Evolutionary conservation across 2,888 invertebrate genomes (phyloP).

Genomic region (Apamea crenata): DNA sequence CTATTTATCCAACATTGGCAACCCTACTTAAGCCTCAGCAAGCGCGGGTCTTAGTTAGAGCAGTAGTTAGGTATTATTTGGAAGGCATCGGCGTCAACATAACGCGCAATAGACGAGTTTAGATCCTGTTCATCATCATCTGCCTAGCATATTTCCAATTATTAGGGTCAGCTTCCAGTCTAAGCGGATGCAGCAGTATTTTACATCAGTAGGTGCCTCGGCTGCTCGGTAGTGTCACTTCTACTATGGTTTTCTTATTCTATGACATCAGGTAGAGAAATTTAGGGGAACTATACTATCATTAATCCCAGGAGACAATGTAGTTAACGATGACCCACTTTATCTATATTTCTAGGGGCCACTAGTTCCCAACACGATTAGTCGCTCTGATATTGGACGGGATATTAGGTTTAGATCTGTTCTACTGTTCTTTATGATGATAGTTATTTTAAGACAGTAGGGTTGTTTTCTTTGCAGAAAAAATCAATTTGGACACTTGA

Average conservation of each 20-base stretch:
- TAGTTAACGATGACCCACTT: conserved; percentile 85
- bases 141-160: too few relatives aligned
- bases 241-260: conserved; percentile 22
- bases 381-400: conserved; percentile 69
- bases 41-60: neutral
- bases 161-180: neutral
- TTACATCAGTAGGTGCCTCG: neutral
- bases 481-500: neutral
- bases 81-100: too few relatives aligned
- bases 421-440: conserved; percentile 28
- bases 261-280: conserved; percentile 71
- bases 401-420: conserved; percentile 67
- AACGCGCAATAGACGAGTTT: neutral
- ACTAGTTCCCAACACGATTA: conserved; percentile 72
- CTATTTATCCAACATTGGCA: too few relatives aligned
- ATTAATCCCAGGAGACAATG: conserved; percentile 83
- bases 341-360: conserved; percentile 77
- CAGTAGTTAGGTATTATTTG: neutral
- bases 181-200: neutral
- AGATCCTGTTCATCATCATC: neutral
- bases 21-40: neutral
- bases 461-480: neutral
- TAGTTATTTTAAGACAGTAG: conserved; percentile 13
- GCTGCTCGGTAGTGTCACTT: neutral
- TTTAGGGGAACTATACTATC: conserved; percentile 76